Evolutionary conservation across 2,888 invertebrate genomes (phyloP).

Genomic region (Aphidoletes aphidimyza): DNA sequence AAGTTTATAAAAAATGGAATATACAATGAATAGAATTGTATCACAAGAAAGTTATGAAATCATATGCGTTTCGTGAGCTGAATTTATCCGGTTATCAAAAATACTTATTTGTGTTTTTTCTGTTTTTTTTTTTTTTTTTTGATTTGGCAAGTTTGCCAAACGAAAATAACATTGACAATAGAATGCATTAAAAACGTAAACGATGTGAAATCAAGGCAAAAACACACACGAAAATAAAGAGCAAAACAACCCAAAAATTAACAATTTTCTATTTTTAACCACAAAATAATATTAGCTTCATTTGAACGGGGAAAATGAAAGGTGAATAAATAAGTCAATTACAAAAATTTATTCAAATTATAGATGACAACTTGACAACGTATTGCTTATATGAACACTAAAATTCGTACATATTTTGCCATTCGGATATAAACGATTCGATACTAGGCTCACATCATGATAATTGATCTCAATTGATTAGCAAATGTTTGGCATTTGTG

Average conservation of each 20-base stretch:
- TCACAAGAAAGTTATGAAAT: neutral
- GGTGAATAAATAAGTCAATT: no score
- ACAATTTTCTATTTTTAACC: slow-evolving; percentile 1
- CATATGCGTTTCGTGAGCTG: slow-evolving; percentile 14
- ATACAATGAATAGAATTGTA: no score
- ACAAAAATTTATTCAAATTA: neutral
- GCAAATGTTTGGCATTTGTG: neutral
- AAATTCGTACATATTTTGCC: neutral
- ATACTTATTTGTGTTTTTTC: no score
- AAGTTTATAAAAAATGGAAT: no score
- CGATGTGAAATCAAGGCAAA: neutral
- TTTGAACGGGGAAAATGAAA: neutral
- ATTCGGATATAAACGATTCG: neutral
- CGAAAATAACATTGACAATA: neutral
- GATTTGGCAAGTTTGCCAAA: no score
- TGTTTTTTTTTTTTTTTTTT: no score
- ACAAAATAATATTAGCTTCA: neutral
- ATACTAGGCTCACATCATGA: neutral
- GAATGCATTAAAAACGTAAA: neutral
- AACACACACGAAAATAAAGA: neutral
- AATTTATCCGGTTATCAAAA: slow-evolving; percentile 43
- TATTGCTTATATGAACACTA: neutral
- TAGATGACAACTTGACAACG: neutral
- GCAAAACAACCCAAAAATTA: neutral
- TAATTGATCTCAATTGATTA: slow-evolving; percentile 7